Base-by-base conservation (phyloP, 2,888 invertebrate species). In the Parthenolecanium corni region DNA sequence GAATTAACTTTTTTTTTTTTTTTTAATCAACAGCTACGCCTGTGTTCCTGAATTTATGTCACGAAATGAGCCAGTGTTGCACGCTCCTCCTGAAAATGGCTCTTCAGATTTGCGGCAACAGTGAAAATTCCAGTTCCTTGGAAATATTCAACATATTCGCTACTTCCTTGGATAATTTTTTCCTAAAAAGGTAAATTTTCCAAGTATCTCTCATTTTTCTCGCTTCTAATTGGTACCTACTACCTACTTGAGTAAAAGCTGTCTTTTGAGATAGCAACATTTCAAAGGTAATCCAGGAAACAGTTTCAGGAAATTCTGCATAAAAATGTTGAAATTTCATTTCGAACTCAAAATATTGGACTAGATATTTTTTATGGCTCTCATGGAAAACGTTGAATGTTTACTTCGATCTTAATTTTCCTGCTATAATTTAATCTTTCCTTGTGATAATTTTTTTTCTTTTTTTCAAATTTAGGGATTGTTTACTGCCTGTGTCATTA, bases 21-120 rank as follows among this genome's bases (percentile, higher is more conserved):
- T 38, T 23, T 2, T 51, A 11, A 4, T 12, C 42, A 58, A 11
- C n/a, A 66, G 66, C 64, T 36, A 52, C 66, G 5, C 61, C 67
- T 2, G 64, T 66, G 4, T 67, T 66, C 58, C 51, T 67, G 61
- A 61, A 64, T 46, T 52, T 67, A 49, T 54, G 64, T 24, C n/a
- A 53, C 14, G 52, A 65, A n/a, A 67, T 66, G 23, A 65, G 62
- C 18, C 64, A 66, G 23, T 67, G 66, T 40, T 67, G 66, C 38
- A 64, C 66, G 11, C 65, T 66, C 46, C 56, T 66, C 40, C 57
- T 67, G 23, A 65, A 62, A 64, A 61, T 64, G 20, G 64, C 56
- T 44, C 47, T 57, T 3, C 52, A 57, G 18, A 31, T 62, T 38
- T 58, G 25, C 3, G 23, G 21, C 11, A 36, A 57, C 42, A 21